phyloP scores from a whole-genome alignment of 2,113 vertebrate species.

The Muntiacus reevesi region DNA sequence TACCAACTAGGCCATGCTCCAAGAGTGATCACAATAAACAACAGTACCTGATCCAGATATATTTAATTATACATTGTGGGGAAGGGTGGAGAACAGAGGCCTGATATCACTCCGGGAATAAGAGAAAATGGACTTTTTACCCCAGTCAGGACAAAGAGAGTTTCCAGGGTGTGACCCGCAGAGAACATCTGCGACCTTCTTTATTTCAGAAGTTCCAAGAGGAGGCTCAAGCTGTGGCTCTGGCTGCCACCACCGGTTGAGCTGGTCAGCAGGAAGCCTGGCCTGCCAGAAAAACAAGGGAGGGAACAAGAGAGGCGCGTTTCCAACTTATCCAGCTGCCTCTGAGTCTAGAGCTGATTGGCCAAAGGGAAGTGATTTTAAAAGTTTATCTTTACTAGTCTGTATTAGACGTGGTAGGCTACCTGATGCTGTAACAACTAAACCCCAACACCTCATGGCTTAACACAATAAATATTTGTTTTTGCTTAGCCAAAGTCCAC shows the following conservation, averaged over 20 bases:
- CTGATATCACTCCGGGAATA: background rate
- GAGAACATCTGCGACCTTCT: slow-evolving; percentile 63
- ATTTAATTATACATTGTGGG: background rate
- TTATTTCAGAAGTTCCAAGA: slow-evolving; percentile 61
- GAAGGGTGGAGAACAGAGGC: background rate
- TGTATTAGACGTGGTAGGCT: background rate
- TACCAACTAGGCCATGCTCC: background rate
- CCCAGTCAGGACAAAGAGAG: background rate
- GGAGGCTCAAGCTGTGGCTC: slow-evolving; percentile 8
- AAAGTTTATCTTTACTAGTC: background rate
- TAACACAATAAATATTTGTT: background rate
- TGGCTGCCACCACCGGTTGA: slow-evolving; percentile 36
- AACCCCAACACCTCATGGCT: background rate
- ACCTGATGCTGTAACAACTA: background rate
- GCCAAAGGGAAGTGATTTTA: background rate
- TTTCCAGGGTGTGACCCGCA: slow-evolving; percentile 58
- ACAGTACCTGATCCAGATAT: background rate
- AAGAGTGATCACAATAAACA: background rate
- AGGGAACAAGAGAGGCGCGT: slow-evolving; percentile 32
- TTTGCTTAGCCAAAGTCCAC: background rate
- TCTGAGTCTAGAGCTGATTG: background rate
- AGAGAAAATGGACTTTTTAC: slow-evolving; percentile 42
- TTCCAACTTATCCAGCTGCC: slow-evolving; percentile 41
- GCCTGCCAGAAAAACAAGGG: slow-evolving; percentile 62
- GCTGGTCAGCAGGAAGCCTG: slow-evolving; percentile 67